Percentiles rank a stretch among this genome's conserved stretches.
phyloP scores from a whole-genome alignment of 2,113 vertebrate species.

The Cheilinus undulatus region DNA sequence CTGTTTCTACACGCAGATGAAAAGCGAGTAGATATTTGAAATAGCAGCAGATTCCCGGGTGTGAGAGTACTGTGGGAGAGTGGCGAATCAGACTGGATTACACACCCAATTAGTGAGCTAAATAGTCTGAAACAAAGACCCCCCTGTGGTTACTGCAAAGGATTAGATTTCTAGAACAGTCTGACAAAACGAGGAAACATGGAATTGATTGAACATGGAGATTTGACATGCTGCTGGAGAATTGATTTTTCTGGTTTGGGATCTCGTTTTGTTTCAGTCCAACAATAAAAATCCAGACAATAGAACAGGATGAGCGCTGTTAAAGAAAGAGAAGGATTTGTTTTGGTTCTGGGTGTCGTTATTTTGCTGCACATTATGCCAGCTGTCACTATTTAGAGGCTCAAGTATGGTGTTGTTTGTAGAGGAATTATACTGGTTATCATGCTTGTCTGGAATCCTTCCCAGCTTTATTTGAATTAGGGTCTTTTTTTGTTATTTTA shows the following conservation, averaged over 20 bases:
- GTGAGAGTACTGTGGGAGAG: slow-evolving; percentile 25
- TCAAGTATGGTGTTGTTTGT: neutral
- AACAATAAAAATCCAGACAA: slow-evolving; percentile 1
- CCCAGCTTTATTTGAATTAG: no score
- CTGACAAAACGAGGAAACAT: slow-evolving; percentile 10
- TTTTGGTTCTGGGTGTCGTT: neutral
- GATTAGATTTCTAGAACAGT: slow-evolving; percentile 40
- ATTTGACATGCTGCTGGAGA: slow-evolving; percentile 31
- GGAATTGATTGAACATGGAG: slow-evolving; percentile 8
- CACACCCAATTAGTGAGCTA: slow-evolving; percentile 55
- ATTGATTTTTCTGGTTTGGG: slow-evolving; percentile 38
- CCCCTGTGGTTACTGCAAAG: slow-evolving; percentile 15
- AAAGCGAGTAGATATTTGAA: slow-evolving; percentile 2
- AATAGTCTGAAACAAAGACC: slow-evolving; percentile 53
- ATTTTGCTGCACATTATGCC: neutral
- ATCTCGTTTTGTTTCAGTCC: neutral
- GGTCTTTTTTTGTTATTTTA: no score
- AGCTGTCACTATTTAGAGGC: neutral
- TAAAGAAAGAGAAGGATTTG: neutral
- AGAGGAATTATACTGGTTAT: neutral
- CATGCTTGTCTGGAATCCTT: no score
- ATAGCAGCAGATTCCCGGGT: slow-evolving; percentile 18
- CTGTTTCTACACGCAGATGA: neutral
- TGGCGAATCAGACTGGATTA: slow-evolving; percentile 58
- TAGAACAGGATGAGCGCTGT: neutral